These are phyloP conservation scores for Fukomys damarensis DNA, from an alignment of 2,113 vertebrate genomes.

Conservation along the genomic window DNA sequence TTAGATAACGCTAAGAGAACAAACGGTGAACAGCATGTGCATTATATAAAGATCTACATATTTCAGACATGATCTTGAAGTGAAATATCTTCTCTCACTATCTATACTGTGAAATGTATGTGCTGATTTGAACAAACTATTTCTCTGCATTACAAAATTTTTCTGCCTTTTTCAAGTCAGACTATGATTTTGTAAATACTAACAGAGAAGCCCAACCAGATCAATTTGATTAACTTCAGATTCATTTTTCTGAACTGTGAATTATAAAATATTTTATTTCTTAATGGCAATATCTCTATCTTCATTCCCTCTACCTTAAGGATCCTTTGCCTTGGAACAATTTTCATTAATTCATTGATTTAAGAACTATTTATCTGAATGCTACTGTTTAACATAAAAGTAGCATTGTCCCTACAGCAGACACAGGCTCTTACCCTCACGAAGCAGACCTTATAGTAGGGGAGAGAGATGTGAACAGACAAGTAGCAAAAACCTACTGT, in stretches of 20 bases:
- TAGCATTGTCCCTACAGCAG: not conserved
- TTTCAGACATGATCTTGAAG: constrained; percentile 6
- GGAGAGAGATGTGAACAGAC: not conserved
- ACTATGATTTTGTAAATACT: not conserved
- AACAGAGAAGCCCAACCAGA: not conserved
- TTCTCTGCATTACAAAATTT: not conserved
- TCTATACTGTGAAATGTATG: not conserved
- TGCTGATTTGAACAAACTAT: not conserved
- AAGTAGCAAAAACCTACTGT: not conserved
- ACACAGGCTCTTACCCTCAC: not conserved
- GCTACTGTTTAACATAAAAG: not conserved
- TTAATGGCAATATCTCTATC: not conserved
- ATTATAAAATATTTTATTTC: not conserved
- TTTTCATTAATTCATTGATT: constrained; percentile 10
- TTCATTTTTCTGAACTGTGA: not conserved
- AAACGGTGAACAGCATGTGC: constrained; percentile 33
- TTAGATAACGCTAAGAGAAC: constrained; percentile 59
- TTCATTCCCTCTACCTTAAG: not conserved
- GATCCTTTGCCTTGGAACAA: not conserved
- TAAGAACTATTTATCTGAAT: not conserved
- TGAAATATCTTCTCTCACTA: not conserved
- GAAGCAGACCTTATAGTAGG: not conserved
- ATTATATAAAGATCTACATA: not conserved
- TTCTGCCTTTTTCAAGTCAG: not conserved
- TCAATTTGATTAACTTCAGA: not conserved